phyloP scores from a whole-genome alignment of 2,888 invertebrate genomes.

The Timema podura region DNA sequence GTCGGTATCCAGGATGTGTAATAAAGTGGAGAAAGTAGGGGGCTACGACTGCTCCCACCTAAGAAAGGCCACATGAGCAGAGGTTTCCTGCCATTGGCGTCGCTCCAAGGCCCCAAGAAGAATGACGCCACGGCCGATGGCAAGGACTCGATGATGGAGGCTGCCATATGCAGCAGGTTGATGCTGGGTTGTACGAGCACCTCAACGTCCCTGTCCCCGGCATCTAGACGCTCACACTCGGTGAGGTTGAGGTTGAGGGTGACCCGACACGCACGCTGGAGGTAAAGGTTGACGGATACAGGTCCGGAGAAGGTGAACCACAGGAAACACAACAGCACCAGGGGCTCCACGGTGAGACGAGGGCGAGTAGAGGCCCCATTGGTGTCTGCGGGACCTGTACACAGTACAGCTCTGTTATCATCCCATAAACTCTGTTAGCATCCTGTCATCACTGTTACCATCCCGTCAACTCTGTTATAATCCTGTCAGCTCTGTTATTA shows the following conservation, averaged over 20 bases:
- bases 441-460: too few relatives aligned
- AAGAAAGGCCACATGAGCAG: not conserved
- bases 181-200: conserved; percentile 9
- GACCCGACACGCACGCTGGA: not conserved
- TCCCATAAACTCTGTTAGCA: too few relatives aligned
- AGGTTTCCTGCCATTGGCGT: conserved; percentile 4
- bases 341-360: not conserved
- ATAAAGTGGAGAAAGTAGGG: not conserved
- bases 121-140: not conserved
- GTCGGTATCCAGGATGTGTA: too few relatives aligned
- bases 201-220: not conserved
- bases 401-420: too few relatives aligned
- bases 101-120: conserved; percentile 12
- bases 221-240: not conserved
- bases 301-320: conserved; percentile 2
- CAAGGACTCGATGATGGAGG: not conserved
- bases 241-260: not conserved
- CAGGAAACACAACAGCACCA: not conserved
- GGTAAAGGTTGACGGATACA: conserved; percentile 2
- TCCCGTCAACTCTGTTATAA: too few relatives aligned
- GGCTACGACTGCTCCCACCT: not conserved
- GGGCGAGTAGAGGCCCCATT: too few relatives aligned
- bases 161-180: not conserved
- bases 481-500: too few relatives aligned
- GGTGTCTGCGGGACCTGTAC: too few relatives aligned